Evolutionary conservation across 2,113 vertebrate species (phyloP).

Genomic region (Bungarus multicinctus): DNA sequence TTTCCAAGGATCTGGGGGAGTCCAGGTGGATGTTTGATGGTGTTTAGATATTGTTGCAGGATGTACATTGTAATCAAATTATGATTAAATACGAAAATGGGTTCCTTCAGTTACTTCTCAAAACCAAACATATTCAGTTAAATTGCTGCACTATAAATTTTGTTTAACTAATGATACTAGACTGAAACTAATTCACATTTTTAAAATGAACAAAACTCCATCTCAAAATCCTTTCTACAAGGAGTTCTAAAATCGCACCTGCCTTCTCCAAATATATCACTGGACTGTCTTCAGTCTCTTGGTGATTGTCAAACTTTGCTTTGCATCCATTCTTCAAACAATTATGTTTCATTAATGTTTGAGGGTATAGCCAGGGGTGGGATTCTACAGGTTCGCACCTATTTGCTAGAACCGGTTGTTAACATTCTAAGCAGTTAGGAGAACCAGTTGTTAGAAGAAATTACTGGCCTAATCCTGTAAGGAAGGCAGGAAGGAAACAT

Average conservation of each 20-base stretch:
- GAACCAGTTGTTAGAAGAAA: no score
- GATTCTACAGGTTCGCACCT: no score
- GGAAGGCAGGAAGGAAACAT: no score
- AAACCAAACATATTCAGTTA: not conserved
- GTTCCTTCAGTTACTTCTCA: not conserved
- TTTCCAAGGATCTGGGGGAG: not conserved
- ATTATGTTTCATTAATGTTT: not conserved
- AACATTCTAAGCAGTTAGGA: no score
- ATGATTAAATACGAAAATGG: not conserved
- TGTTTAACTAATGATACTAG: not conserved
- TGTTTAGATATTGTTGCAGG: not conserved
- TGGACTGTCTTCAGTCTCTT: not conserved
- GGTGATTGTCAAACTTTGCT: not conserved
- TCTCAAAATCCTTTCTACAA: not conserved
- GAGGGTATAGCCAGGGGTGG: no score
- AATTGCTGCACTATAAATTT: not conserved
- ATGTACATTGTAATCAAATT: not conserved
- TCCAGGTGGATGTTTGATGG: not conserved
- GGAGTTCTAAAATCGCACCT: not conserved
- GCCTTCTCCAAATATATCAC: not conserved
- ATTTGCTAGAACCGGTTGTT: no score
- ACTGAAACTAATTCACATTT: not conserved
- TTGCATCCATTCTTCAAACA: not conserved
- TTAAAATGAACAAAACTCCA: not conserved
- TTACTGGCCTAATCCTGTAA: no score